Conservation (phyloP, 2,888 invertebrate genomes). For the Heteromyza rotundicornis region DNA sequence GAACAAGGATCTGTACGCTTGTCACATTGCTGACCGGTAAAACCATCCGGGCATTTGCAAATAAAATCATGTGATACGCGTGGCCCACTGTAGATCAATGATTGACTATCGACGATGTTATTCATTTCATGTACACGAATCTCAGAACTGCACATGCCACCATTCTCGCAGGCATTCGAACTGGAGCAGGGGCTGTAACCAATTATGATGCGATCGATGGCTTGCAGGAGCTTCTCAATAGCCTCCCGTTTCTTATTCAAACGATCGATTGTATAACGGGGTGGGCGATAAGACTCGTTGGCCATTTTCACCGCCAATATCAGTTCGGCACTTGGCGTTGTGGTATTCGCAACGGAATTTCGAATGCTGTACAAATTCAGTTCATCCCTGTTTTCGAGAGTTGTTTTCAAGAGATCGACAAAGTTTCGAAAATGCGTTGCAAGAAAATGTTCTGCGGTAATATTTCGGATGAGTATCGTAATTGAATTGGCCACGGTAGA, state of each 20-base stretch:
- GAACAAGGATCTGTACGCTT: constrained; percentile 89
- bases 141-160: constrained; percentile 76
- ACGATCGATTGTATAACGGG: constrained; percentile 70
- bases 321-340: constrained; percentile 73
- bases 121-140: constrained; percentile 69
- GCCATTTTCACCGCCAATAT: constrained; percentile 71
- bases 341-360: constrained; percentile 60
- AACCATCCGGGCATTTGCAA: constrained; percentile 85
- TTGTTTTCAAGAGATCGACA: constrained; percentile 71
- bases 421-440: constrained; percentile 77
- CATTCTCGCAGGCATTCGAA: constrained; percentile 76
- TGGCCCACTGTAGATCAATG: constrained; percentile 84
- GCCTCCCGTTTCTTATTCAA: constrained; percentile 71
- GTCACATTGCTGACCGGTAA: constrained; percentile 82
- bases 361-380: constrained; percentile 77
- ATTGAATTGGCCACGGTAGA: constrained; percentile 82
- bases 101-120: constrained; percentile 80
- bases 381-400: constrained; percentile 70
- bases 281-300: constrained; percentile 69
- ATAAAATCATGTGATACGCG: constrained; percentile 76
- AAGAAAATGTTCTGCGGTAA: constrained; percentile 78
- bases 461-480: constrained; percentile 76
- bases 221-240: constrained; percentile 70
- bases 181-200: constrained; percentile 78
- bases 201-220: constrained; percentile 66